Base-by-base conservation (phyloP, 2,888 invertebrate species). In the Tenthredo mesomela region DNA sequence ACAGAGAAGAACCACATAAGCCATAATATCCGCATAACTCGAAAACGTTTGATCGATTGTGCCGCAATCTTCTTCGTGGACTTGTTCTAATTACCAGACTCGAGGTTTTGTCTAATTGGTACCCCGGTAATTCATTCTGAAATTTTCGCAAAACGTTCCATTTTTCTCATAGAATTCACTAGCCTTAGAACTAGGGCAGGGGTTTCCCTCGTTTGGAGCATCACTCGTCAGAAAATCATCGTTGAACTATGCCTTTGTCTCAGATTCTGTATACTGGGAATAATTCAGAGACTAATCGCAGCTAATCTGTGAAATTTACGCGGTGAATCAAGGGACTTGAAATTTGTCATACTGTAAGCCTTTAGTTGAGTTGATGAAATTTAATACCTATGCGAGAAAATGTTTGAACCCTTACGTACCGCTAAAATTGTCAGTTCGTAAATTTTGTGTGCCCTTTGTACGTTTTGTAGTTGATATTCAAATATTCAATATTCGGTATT, bases 401-500 rank as follows among this genome's bases (percentile, higher is more conserved):
- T 61, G 61, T 61, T 61, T 12, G 25, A 61, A 12, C 61, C 25
- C 25, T 61, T 61, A 61, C 12, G 25, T 61, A 61, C 12, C 25
- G 61, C 21, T 25, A 25, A 61, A 4, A 12, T 33, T 67, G 15
- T 67, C 67, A 33, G 33, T 67, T 25, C 67, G 33, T 67, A 33
- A 67, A 67, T 67, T 33, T 67, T 18, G 33, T 18, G 33, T 25
- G 6, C 33, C 33, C 33, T 67, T 67, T 67, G 67, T 67, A 33
- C 33, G 6, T 67, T 67, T 67, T 2, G 18, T 77, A 33, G 29
- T 77, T 47, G 29, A 77, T 54, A 54, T n/a, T 33, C 29, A 54
- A 54, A 77, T 54, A 77, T 67, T 67, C 29, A 54, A 77, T 54
- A 77, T 67, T 67, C 15, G 71, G 71, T 71, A 71, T 71, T 43